Base-by-base conservation (phyloP, 1,140 invertebrate genomes). In the Tachypleus tridentatus region DNA sequence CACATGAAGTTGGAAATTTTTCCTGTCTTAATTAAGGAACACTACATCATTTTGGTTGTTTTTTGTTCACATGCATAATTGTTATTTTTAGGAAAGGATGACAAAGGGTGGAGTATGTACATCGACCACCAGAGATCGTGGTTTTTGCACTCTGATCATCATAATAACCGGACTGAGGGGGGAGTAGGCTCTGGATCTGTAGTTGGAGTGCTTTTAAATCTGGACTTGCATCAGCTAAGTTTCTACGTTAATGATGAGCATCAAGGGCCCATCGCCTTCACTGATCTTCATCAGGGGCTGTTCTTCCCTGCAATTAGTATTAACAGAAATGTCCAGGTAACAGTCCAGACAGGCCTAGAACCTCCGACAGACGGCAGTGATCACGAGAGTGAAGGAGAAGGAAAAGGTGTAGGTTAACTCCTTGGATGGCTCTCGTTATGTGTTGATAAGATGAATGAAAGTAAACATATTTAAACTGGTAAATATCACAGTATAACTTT, bases 61-160 rank as follows among this genome's bases (percentile, higher is more conserved):
- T 29, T 29, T 29, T 29, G 29, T 29, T 29, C 29, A 29, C 29
- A 29, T 29, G 29, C 29, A 29, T 29, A 29, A 29, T 29, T 29
- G 29, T 29, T 29, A 58, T 66, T 72, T 72, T 10, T 77, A 97
- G 93, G 94, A 47, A 97, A 97, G 81, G 96, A 98, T 80, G 89
- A 94, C 73, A 92, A 94, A 73, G 94, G 92, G 10, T 99, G 95
- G 89, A 91, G 91, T 73, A 98, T 98, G 93, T 98, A 98, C 79
- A 94, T 98, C 72, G 96, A 99, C 78, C 84, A 87, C 5, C 86
- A 92, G 73, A 83, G 95, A 51, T 96, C 92, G 58, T 86, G 85
- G 85, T 98, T 98, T 81, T 88, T 97, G 79, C 93, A 98, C 78
- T 87, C 85, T 54, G 93, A 91, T 53, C 83, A 86, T 63, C 96